Percentiles rank a stretch among this genome's conserved stretches.
Conservation (phyloP, 2,113 vertebrate species). For the Vimba vimba region DNA sequence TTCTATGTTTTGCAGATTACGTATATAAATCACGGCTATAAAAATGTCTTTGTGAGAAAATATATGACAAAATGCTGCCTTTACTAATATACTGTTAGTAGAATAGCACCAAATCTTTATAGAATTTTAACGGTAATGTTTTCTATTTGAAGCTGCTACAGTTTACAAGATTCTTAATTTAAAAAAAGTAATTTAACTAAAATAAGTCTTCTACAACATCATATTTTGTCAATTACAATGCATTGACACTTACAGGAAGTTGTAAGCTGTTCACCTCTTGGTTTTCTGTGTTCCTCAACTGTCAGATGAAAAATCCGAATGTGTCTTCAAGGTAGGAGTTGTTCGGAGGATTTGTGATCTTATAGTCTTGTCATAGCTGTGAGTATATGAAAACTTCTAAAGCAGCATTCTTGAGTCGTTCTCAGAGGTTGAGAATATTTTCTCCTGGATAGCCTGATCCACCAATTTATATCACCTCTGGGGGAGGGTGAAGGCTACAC, state of each 20-base stretch:
- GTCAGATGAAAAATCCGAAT: conserved; percentile 1
- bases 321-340: neutral
- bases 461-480: conserved; percentile 7
- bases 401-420: neutral
- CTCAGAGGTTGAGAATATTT: neutral
- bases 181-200: neutral
- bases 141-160: neutral
- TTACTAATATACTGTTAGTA: too few relatives aligned
- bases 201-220: neutral
- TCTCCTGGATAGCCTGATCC: neutral
- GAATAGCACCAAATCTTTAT: too few relatives aligned
- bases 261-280: neutral
- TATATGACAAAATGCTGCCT: too few relatives aligned
- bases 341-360: neutral
- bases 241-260: neutral
- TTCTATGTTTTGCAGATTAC: neutral
- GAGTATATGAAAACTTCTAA: neutral
- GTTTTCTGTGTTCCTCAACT: neutral
- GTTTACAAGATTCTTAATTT: neutral
- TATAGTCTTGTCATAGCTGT: neutral
- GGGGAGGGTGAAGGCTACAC: conserved; percentile 8
- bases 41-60: neutral
- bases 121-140: neutral
- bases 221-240: neutral
- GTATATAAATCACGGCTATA: neutral